Percentiles rank a stretch among this genome's conserved stretches.
Evolutionary conservation across 2,113 vertebrate genomes (phyloP).

Genomic region (Sula dactylatra): DNA sequence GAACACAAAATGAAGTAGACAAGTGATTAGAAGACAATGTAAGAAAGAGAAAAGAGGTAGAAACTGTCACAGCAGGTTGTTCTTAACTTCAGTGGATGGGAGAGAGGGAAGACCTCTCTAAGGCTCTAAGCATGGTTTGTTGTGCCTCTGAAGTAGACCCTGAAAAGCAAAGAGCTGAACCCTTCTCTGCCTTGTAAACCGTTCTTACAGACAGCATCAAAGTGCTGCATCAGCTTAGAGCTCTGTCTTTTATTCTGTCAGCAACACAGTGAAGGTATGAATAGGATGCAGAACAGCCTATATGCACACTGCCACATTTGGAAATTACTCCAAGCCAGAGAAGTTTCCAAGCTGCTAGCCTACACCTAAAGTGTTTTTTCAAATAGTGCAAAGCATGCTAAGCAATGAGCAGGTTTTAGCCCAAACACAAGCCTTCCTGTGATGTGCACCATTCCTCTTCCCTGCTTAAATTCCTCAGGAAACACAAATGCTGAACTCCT

Average conservation of each 20-base stretch:
- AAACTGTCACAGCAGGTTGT: background rate
- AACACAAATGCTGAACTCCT: background rate
- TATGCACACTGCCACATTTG: rapidly evolving
- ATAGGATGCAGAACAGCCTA: background rate
- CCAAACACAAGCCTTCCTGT: background rate
- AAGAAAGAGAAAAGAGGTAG: background rate
- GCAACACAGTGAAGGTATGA: background rate
- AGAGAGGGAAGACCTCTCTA: background rate
- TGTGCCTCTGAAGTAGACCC: background rate
- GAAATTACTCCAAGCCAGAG: background rate
- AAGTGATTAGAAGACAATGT: background rate
- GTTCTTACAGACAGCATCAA: background rate
- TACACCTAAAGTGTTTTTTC: background rate
- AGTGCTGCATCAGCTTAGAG: background rate
- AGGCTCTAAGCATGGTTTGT: background rate
- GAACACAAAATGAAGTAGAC: background rate
- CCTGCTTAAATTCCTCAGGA: background rate
- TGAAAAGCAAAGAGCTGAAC: background rate
- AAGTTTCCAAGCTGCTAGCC: background rate
- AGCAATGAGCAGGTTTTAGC: background rate
- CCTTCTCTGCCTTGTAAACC: background rate
- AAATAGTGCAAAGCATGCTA: background rate
- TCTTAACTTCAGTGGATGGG: background rate
- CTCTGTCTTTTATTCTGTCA: background rate
- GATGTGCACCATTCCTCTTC: background rate